phyloP scores from a whole-genome alignment of 2,888 invertebrate species.

The Megamerina dolium region DNA sequence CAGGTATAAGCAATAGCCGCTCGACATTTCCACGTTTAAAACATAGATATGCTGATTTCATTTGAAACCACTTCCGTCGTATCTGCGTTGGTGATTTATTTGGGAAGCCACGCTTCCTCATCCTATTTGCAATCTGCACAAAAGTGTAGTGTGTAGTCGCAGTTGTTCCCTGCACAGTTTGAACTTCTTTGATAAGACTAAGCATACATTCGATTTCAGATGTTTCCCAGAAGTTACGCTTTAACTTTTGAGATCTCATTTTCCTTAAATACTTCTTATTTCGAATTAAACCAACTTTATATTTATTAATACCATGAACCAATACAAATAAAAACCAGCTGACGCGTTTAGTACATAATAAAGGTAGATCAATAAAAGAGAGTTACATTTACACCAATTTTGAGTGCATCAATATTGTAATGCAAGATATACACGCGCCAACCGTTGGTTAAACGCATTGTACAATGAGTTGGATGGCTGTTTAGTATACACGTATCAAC shows the following conservation, averaged over 20 bases:
- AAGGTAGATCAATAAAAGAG: no score
- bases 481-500: no score
- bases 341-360: no score
- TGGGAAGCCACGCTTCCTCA: slow-evolving; percentile 36
- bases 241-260: slow-evolving; percentile 36
- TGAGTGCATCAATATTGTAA: no score
- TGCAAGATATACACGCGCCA: no score
- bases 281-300: no score
- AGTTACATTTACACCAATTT: no score
- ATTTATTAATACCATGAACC: no score
- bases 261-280: no score
- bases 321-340: no score
- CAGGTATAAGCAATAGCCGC: slow-evolving; percentile 34
- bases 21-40: slow-evolving; percentile 41
- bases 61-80: slow-evolving; percentile 40
- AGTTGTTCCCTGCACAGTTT: slow-evolving; percentile 27
- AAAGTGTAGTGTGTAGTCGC: slow-evolving; percentile 37
- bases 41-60: slow-evolving; percentile 41
- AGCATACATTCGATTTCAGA: slow-evolving; percentile 42
- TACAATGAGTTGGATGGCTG: no score
- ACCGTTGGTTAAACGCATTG: no score
- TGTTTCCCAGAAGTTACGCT: slow-evolving; percentile 38
- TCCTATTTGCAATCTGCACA: slow-evolving; percentile 37
- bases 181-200: slow-evolving; percentile 34
- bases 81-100: slow-evolving; percentile 41